Percentiles rank a stretch among this genome's conserved stretches.
phyloP scores from a whole-genome alignment of 1,140 invertebrate species.

The Nephila pilipes region DNA sequence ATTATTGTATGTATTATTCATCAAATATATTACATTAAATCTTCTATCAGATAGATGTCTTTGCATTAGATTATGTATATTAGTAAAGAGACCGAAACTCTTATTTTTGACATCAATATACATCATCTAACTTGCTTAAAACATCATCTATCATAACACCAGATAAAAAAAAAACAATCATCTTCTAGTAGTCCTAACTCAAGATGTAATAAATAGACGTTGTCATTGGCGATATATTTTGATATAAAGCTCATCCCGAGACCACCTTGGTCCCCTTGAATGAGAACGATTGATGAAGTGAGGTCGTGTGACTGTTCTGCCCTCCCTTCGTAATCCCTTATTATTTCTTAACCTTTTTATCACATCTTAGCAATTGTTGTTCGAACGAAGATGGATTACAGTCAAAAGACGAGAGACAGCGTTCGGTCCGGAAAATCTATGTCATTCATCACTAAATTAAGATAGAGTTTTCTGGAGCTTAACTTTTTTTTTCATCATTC shows the following conservation, averaged over 20 bases:
- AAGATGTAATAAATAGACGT: constrained; percentile 23
- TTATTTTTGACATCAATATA: not conserved
- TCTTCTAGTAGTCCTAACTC: not conserved
- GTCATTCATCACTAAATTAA: constrained; percentile 71
- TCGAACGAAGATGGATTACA: constrained; percentile 69
- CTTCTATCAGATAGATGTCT: no score
- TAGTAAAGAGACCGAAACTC: no score
- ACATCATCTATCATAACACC: not conserved
- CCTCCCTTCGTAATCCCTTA: constrained; percentile 53
- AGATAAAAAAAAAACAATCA: not conserved
- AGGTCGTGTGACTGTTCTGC: constrained; percentile 29
- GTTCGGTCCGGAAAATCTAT: constrained; percentile 42
- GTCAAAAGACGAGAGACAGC: constrained; percentile 44
- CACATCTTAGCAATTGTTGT: constrained; percentile 69
- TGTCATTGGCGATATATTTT: constrained; percentile 33
- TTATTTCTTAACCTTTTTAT: constrained; percentile 70
- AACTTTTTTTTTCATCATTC: constrained; percentile 3
- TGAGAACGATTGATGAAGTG: constrained; percentile 61
- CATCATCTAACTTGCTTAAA: not conserved
- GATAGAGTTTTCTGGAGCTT: constrained; percentile 25
- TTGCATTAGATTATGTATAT: no score
- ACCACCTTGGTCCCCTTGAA: constrained; percentile 7
- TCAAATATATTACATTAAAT: no score
- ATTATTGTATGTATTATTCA: no score
- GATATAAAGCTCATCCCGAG: constrained; percentile 50